phyloP scores from a whole-genome alignment of 2,797 vertebrate species.

The Urosaurus nigricauda region DNA sequence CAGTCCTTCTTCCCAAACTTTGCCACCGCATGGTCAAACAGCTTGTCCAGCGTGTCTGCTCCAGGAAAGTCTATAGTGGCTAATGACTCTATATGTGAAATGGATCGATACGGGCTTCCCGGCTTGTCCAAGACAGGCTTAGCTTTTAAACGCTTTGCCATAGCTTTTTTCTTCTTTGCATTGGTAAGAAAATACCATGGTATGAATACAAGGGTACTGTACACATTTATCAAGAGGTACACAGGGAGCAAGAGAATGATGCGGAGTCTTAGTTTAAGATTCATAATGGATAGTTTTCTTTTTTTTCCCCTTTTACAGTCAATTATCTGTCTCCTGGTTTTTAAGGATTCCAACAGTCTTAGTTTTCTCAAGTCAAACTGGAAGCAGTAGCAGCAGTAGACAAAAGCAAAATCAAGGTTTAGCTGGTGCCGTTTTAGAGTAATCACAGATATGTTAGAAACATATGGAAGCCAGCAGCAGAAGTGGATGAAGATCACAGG shows the following conservation, averaged over 20 bases:
- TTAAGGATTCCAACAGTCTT: conserved; percentile 62
- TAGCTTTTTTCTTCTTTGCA: conserved; percentile 86
- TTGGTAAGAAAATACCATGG: conserved; percentile 97
- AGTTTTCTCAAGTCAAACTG: conserved; percentile 71
- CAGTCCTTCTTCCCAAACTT: conserved; percentile 86
- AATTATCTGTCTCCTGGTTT: conserved; percentile 67
- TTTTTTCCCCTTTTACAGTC: conserved; percentile 58
- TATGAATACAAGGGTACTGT: conserved; percentile 93
- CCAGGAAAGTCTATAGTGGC: conserved; percentile 91
- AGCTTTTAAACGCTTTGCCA: conserved; percentile 90
- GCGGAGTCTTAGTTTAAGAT: conserved; percentile 85
- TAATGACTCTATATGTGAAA: conserved; percentile 89
- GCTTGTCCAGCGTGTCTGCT: conserved; percentile 93
- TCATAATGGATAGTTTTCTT: conserved; percentile 80
- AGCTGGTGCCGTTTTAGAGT: conserved; percentile 70
- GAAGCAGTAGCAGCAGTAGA: conserved; percentile 76
- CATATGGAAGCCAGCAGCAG: conserved; percentile 78
- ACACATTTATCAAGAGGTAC: conserved; percentile 93
- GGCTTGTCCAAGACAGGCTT: conserved; percentile 84
- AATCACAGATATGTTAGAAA: conserved; percentile 79
- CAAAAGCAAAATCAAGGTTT: conserved; percentile 65
- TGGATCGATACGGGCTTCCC: conserved; percentile 92
- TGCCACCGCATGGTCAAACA: conserved; percentile 89
- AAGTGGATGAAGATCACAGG: conserved; percentile 74
- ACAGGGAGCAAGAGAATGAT: conserved; percentile 89